Percentiles rank a stretch among this genome's conserved stretches.
Evolutionary conservation across 2,888 invertebrate genomes (phyloP).

Genomic region (Andrena trimmerana): DNA sequence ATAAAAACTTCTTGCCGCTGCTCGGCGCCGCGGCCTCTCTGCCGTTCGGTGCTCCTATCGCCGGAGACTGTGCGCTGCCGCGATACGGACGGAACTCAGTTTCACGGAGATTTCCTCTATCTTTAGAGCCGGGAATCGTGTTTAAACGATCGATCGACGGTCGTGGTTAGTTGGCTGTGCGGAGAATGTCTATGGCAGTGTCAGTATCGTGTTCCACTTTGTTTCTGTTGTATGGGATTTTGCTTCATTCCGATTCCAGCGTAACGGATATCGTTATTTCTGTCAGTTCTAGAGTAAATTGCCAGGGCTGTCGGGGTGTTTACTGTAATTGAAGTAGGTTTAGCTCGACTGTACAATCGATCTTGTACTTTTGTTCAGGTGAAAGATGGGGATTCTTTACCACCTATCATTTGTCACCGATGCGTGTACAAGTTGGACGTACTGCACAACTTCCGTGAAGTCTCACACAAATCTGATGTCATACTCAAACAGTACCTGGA

Average conservation of each 20-base stretch:
- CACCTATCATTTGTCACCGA: constrained; percentile 91
- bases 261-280: not conserved
- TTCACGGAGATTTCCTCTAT: too few relatives aligned
- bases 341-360: constrained; percentile 13
- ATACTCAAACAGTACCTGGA: constrained; percentile 91
- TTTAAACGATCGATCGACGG: not conserved
- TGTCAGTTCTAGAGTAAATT: too few relatives aligned
- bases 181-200: not conserved
- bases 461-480: constrained; percentile 91
- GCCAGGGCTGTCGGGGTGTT: too few relatives aligned
- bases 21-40: not conserved
- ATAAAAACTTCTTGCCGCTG: constrained; percentile 15
- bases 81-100: not conserved
- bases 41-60: too few relatives aligned
- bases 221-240: not conserved
- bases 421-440: constrained; percentile 92
- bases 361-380: constrained; percentile 86
- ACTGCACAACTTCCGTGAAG: constrained; percentile 91
- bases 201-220: not conserved
- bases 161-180: not conserved
- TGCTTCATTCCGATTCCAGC: not conserved
- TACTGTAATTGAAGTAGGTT: not conserved
- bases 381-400: constrained; percentile 91
- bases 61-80: not conserved
- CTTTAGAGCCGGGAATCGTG: too few relatives aligned